Base-by-base conservation (phyloP, 2,113 vertebrate species). In the Petroica traversi region DNA sequence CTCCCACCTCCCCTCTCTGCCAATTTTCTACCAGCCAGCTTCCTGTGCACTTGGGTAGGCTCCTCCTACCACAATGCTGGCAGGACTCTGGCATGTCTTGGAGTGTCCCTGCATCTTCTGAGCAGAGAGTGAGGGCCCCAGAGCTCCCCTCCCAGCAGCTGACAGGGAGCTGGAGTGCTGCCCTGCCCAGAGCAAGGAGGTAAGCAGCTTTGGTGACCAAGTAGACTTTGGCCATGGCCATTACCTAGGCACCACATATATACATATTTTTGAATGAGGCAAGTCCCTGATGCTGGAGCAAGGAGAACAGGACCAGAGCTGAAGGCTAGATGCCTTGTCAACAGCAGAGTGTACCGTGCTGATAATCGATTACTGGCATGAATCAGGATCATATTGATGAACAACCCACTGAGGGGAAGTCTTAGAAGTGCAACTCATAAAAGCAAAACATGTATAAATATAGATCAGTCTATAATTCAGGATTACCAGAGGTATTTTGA, bases 401-500 rank as follows among this genome's bases (percentile, higher is more conserved):
- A 68, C 9, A 79, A 78, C 29, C 59, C 78, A 48, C 68, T 24
- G 43, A 92, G n/a, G 36, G 9, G 73, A 87, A 33, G 22, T 43
- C 68, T 84, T 92, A 55, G 75, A 92, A 95, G 24, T 6, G 3
- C 29, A 80, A 17, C 22, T 67, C 62, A 13, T 66, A 85, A 85
- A 48, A 92, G n/a, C 38, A 83, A 69, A 95, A 80, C 16, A 36
- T 31, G 18, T 51, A 69, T 64, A 66, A 88, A 89, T 77, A 40
- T 58, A 81, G 66, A 71, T 45, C 75, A 92, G 85, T 89, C 59
- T 71, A 71, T 88, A 92, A 89, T 93, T 97, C 62, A 69, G 85
- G 29, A 29, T 95, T 90, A 91, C 45, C 54, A 81, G 64, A 77
- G 12, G 64, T 54, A 87, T 91, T 86, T 71, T 93, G 34, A 66